Percentiles rank a stretch among this genome's conserved stretches.
Evolutionary conservation across 2,888 invertebrate genomes (phyloP).

Genomic region (Leptopilina syphax): DNA sequence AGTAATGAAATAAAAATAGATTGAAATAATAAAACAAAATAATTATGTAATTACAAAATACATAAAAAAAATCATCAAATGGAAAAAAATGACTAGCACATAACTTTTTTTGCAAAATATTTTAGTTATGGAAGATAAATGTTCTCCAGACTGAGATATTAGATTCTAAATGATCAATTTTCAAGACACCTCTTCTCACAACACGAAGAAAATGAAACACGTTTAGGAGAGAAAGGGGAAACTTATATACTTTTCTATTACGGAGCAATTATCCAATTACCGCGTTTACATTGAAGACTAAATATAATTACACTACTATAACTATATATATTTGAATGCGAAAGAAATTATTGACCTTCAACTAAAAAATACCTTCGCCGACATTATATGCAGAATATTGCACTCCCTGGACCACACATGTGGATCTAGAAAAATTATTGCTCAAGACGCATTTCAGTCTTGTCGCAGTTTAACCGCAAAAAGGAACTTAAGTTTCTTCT

Average conservation of each 20-base stretch:
- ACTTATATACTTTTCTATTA: slow-evolving; percentile 20
- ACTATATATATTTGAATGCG: slow-evolving; percentile 48
- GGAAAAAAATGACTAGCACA: not conserved
- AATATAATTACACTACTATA: slow-evolving; percentile 59
- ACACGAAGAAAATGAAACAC: slow-evolving; percentile 43
- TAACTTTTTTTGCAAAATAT: too few relatives aligned
- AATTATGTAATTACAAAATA: too few relatives aligned
- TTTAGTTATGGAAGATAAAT: not conserved
- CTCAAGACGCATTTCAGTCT: slow-evolving; percentile 17
- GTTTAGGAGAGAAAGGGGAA: slow-evolving; percentile 17
- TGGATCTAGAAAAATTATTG: slow-evolving; percentile 33
- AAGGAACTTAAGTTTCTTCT: not conserved
- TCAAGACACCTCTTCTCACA: slow-evolving; percentile 42
- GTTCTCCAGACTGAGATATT: not conserved
- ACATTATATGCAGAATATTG: not conserved
- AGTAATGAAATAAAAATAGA: too few relatives aligned
- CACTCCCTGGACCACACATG: slow-evolving; percentile 27
- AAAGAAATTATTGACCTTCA: slow-evolving; percentile 53
- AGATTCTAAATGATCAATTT: slow-evolving; percentile 35
- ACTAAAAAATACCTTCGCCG: slow-evolving; percentile 21
- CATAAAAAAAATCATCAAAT: too few relatives aligned
- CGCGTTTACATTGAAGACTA: slow-evolving; percentile 62
- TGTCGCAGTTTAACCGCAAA: slow-evolving; percentile 18
- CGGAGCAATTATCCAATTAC: slow-evolving; percentile 68
- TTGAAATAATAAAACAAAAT: too few relatives aligned